phyloP scores from a whole-genome alignment of 2,113 vertebrate genomes.

The Brachypteracias leptosomus region DNA sequence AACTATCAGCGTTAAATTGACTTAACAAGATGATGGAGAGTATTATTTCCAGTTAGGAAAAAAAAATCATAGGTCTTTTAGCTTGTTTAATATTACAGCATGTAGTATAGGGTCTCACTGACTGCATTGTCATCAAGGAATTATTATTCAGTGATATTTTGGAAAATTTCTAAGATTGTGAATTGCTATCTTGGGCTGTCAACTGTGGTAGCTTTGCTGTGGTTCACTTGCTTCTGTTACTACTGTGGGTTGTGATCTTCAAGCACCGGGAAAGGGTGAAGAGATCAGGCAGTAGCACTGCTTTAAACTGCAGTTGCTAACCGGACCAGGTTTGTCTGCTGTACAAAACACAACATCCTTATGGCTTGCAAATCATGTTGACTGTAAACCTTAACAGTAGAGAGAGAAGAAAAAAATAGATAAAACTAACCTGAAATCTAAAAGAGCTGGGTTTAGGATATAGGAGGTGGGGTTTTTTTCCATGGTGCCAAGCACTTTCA shows the following conservation, averaged over 20 bases:
- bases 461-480: background rate
- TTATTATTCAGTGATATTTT: background rate
- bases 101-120: background rate
- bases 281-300: background rate
- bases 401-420: background rate
- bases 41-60: background rate
- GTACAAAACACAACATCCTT: accelerated
- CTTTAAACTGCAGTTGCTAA: background rate
- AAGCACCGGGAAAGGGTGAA: accelerated
- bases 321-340: background rate
- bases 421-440: background rate
- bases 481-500: background rate
- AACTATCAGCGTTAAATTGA: background rate
- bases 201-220: background rate
- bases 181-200: background rate
- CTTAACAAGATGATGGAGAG: background rate
- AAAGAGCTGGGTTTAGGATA: background rate
- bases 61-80: background rate
- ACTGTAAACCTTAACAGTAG: background rate
- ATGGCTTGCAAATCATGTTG: background rate
- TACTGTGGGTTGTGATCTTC: background rate
- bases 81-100: background rate
- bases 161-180: background rate
- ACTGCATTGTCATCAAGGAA: background rate
- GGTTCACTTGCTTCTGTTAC: accelerated